Evolutionary conservation across 2,888 invertebrate species (phyloP).

Genomic region (Hartigia nigra): DNA sequence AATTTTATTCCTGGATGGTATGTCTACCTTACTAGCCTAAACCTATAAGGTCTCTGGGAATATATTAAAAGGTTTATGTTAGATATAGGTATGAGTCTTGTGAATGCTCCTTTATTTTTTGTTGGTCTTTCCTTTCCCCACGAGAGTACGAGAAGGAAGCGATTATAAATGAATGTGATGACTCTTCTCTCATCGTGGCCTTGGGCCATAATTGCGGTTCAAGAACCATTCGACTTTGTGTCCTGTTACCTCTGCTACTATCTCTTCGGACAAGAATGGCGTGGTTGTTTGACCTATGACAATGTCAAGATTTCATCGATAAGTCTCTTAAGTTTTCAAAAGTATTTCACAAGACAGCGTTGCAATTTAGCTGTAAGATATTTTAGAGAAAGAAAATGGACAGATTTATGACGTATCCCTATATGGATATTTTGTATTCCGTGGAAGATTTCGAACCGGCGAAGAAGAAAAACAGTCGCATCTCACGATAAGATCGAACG

Average conservation of each 20-base stretch:
- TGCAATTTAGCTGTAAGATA: not conserved
- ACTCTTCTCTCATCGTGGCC: conserved; percentile 3
- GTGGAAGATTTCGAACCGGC: conserved; percentile 14
- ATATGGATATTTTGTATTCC: conserved; percentile 21
- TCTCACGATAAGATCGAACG: conserved; percentile 21
- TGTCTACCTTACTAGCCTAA: not conserved
- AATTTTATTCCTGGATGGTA: not conserved
- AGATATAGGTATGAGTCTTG: not conserved
- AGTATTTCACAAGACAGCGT: not conserved
- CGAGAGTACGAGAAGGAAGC: conserved; percentile 4
- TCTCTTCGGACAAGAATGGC: not conserved
- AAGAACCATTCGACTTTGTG: conserved; percentile 3
- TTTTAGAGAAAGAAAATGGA: not conserved
- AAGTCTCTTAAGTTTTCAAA: not conserved
- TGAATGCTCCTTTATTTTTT: not conserved
- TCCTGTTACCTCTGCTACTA: not conserved
- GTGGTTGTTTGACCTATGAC: conserved; percentile 6
- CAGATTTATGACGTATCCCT: not conserved
- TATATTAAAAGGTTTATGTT: not conserved
- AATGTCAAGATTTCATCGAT: not conserved
- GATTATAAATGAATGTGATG: conserved; percentile 7
- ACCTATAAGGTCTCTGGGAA: not conserved
- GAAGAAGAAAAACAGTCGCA: conserved; percentile 20
- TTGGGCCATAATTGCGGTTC: conserved; percentile 2
- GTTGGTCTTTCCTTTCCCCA: not conserved